A percentile compares a stretch with the other conserved stretches of the same genome.
These are phyloP conservation scores for Dreissena polymorpha DNA, from an alignment of 1,140 invertebrate genomes.

Conservation along the genomic window DNA sequence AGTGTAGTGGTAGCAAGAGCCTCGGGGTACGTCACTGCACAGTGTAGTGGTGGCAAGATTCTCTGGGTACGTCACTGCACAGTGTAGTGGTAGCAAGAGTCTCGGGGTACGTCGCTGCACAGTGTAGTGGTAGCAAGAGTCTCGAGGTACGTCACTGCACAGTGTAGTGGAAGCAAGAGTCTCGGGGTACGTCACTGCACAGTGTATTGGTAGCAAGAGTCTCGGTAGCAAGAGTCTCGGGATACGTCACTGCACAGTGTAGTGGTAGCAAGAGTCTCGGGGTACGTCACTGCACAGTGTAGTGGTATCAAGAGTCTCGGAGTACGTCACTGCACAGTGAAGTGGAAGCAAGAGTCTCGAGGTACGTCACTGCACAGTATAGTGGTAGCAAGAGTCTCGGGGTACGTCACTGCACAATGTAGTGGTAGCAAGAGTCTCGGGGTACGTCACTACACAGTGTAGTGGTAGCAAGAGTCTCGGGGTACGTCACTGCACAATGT, in stretches of 20 bases:
- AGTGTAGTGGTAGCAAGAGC: constrained; percentile 57
- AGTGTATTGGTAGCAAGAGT: too few species aligned
- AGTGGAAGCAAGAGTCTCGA: constrained; percentile 72
- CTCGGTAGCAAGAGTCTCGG: constrained; percentile 75
- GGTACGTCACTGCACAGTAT: constrained; percentile 68
- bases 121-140: constrained; percentile 58
- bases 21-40: constrained; percentile 75
- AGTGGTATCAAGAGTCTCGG: constrained; percentile 78
- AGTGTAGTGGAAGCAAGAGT: constrained; percentile 58
- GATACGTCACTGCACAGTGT: constrained; percentile 68
- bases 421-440: constrained; percentile 72
- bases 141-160: constrained; percentile 75
- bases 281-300: constrained; percentile 68
- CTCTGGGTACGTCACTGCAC: constrained; percentile 75
- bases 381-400: constrained; percentile 72
- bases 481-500: constrained; percentile 68
- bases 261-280: constrained; percentile 72
- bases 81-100: constrained; percentile 58
- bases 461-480: constrained; percentile 72
- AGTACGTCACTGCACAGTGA: constrained; percentile 68
- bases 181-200: constrained; percentile 75
- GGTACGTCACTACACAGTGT: constrained; percentile 68
- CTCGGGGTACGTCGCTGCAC: constrained; percentile 75
- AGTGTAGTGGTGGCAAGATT: constrained; percentile 57
- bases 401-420: constrained; percentile 68